phyloP scores from a whole-genome alignment of 2,113 vertebrate genomes.

The Azemiops feae region DNA sequence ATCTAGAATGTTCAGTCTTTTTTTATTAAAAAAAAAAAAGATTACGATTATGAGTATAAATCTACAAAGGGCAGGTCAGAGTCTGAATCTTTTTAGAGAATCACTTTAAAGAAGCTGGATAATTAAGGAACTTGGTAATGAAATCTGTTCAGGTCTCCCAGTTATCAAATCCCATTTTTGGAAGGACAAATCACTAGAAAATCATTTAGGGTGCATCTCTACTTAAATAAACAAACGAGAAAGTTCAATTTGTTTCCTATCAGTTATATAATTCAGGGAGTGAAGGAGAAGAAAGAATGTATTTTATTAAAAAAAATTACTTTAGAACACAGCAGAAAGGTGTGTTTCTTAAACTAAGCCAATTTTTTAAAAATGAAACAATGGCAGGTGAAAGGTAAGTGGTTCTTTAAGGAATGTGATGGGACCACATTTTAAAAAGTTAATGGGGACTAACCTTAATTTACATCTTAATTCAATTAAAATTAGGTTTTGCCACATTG shows the following conservation, averaged over 20 bases:
- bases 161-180: slow-evolving; percentile 20
- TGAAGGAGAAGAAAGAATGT: neutral
- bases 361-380: neutral
- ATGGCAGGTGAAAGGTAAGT: neutral
- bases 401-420: neutral
- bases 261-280: too few relatives aligned
- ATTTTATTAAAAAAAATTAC: neutral
- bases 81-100: slow-evolving; percentile 27
- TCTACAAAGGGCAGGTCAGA: slow-evolving; percentile 29
- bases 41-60: slow-evolving; percentile 41
- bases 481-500: neutral
- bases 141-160: neutral
- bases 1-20: slow-evolving; percentile 39
- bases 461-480: neutral
- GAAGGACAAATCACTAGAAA: slow-evolving; percentile 21
- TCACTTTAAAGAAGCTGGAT: slow-evolving; percentile 8
- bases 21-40: slow-evolving; percentile 19
- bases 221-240: neutral
- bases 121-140: slow-evolving; percentile 13
- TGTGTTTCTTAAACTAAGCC: neutral
- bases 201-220: neutral
- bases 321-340: neutral
- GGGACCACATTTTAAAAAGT: neutral
- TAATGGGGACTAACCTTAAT: neutral
- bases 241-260: neutral